A percentile compares a stretch with the other conserved stretches of the same genome.
These are phyloP conservation scores for Harpalus rufipes DNA, from an alignment of 2,888 invertebrate species.

Conservation along the genomic window DNA sequence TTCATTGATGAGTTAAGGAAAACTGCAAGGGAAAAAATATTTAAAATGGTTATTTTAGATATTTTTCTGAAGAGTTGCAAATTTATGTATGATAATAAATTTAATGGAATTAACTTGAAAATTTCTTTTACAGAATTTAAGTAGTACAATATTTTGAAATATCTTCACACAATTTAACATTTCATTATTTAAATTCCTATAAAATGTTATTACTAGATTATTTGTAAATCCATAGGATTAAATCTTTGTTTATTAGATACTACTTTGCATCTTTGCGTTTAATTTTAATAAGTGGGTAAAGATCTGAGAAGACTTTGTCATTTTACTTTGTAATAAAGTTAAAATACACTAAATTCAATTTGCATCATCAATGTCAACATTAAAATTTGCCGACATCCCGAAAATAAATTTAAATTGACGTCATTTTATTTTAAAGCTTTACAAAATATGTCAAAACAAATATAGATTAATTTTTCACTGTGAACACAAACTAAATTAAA, in stretches of 20 bases:
- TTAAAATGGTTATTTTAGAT: too few relatives aligned
- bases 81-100: too few relatives aligned
- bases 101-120: too few relatives aligned
- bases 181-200: too few relatives aligned
- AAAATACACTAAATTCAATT: slow-evolving; percentile 43
- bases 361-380: slow-evolving; percentile 24
- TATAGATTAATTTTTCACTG: slow-evolving; percentile 44
- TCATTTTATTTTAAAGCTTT: slow-evolving; percentile 29
- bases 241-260: neutral
- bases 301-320: slow-evolving; percentile 27
- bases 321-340: slow-evolving; percentile 35
- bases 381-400: slow-evolving; percentile 38
- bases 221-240: neutral
- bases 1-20: too few relatives aligned
- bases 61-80: too few relatives aligned
- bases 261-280: neutral
- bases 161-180: too few relatives aligned
- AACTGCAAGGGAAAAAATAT: too few relatives aligned
- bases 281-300: slow-evolving; percentile 14
- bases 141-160: too few relatives aligned
- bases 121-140: too few relatives aligned
- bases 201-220: too few relatives aligned
- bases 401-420: slow-evolving; percentile 52
- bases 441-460: slow-evolving; percentile 40
- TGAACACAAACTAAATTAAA: slow-evolving; percentile 23